A percentile compares a stretch with the other conserved stretches of the same genome.
Conservation (phyloP, 2,113 vertebrate species). For the Cervus canadensis region DNA sequence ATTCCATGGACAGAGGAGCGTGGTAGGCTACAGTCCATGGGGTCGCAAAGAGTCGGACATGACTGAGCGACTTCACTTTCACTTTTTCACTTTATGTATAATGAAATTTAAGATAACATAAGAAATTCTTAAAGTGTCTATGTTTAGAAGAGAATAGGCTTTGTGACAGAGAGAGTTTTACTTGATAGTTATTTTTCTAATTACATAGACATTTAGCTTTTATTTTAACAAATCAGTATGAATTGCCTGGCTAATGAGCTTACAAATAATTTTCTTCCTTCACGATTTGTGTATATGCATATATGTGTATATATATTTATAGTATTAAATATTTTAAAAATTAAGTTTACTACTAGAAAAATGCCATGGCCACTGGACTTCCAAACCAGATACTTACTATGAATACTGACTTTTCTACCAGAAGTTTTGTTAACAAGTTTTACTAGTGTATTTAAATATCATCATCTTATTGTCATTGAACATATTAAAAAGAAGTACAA, state of each 20-base stretch:
- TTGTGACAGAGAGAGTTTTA: neutral
- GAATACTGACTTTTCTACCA: neutral
- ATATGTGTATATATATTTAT: neutral
- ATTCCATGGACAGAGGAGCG: no score
- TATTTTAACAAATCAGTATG: neutral
- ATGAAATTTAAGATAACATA: neutral
- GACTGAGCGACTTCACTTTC: no score
- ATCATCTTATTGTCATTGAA: neutral
- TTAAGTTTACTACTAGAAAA: neutral
- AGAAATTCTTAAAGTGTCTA: neutral
- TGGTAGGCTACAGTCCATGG: no score
- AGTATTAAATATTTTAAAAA: neutral
- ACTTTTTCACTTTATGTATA: neutral
- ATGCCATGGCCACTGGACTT: neutral
- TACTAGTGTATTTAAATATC: neutral
- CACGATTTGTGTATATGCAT: neutral
- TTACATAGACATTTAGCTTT: neutral
- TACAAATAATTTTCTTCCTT: neutral
- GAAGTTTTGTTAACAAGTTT: neutral
- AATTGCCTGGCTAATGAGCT: neutral
- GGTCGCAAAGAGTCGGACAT: no score
- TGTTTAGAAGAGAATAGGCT: neutral
- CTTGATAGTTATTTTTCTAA: neutral
- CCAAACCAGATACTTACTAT: neutral
- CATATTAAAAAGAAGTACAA: neutral